These are phyloP conservation scores for Rotaria magnacalcarata DNA, from an alignment of 2,888 invertebrate genomes.

Conservation along the genomic window DNA sequence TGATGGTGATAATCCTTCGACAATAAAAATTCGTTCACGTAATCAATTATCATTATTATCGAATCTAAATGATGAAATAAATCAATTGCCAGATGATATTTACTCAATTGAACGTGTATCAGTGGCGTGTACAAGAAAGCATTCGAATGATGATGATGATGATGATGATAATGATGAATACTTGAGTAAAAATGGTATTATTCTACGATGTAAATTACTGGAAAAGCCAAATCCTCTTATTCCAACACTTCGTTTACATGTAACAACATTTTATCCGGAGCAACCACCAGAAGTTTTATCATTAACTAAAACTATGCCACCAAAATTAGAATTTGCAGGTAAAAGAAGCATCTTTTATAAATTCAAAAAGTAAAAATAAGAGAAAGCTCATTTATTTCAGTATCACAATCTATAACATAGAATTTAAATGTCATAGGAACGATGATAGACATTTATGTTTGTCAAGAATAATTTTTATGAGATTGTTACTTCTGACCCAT, in stretches of 20 bases:
- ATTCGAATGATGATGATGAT: background rate
- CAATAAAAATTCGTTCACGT: background rate
- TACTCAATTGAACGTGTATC: background rate
- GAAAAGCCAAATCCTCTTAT: background rate
- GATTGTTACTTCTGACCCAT: no score
- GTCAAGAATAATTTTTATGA: no score
- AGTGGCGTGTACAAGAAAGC: background rate
- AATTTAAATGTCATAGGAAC: no score
- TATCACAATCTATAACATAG: no score
- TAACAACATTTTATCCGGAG: background rate
- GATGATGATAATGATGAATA: background rate
- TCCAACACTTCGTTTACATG: background rate
- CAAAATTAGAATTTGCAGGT: constrained; percentile 12
- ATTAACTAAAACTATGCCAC: constrained; percentile 6
- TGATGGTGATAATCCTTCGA: background rate
- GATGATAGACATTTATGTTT: no score
- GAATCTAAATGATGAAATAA: background rate
- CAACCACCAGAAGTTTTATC: background rate
- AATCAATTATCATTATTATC: background rate
- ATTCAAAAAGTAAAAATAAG: no score
- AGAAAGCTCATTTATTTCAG: no score
- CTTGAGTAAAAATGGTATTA: background rate
- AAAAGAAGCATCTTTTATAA: no score
- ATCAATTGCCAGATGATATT: background rate
- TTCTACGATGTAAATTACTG: constrained; percentile 1